These are phyloP conservation scores for Zoanthus sansibaricus DNA, from an alignment of 92 coral and sea anemone genomes.

Conservation along the genomic window DNA sequence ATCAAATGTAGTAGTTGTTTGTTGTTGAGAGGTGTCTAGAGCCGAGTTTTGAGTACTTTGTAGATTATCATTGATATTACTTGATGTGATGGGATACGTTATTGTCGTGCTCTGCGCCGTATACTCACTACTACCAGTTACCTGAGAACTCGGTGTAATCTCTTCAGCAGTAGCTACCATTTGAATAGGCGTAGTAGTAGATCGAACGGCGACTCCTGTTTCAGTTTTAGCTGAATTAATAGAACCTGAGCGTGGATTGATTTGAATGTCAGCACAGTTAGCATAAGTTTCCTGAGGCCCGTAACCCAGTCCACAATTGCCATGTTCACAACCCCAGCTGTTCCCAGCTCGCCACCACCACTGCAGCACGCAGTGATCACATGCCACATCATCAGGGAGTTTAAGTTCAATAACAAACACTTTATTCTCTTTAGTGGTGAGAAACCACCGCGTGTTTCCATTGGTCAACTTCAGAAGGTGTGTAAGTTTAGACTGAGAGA, in stretches of 20 bases:
- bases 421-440: slow-evolving; percentile 2
- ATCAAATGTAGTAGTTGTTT: not conserved
- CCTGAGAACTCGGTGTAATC: not conserved
- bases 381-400: slow-evolving; percentile 33
- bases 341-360: slow-evolving; percentile 51
- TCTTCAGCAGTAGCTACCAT: not conserved
- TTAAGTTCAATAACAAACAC: slow-evolving; percentile 12
- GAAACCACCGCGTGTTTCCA: not conserved
- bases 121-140: not conserved
- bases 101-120: not conserved
- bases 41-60: not conserved
- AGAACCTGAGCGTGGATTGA: not conserved
- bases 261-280: slow-evolving; percentile 47
- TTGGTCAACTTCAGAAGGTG: not conserved
- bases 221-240: not conserved
- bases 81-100: not conserved
- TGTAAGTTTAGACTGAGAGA: not conserved
- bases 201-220: not conserved
- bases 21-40: too few relatives aligned
- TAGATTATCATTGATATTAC: not conserved
- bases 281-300: slow-evolving; percentile 36
- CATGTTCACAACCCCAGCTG: slow-evolving; percentile 26
- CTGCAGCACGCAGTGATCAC: slow-evolving; percentile 26
- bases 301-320: not conserved
- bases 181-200: not conserved